Evolutionary conservation across 2,113 vertebrate genomes (phyloP), one percentile per base, ranked within the genome.

Genomic region (Catharus fuscescens): DNA sequence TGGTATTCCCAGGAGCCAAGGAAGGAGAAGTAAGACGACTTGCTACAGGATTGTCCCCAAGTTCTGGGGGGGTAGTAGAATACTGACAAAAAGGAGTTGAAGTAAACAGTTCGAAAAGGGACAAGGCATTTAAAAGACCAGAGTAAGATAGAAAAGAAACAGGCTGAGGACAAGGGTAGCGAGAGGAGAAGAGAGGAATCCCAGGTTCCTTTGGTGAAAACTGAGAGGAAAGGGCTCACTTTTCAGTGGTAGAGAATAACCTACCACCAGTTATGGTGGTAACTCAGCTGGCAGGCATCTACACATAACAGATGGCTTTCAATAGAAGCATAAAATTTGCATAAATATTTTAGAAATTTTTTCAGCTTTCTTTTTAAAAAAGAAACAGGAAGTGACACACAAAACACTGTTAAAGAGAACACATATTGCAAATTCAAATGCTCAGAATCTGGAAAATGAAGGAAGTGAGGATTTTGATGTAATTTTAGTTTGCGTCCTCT

Each of bases 331-430:
- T 42, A 61, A 86, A 65, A 86, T 80, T 80, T 76, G 70, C 59
- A 86, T 69, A 18, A 86, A 36, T 53, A 69, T 73, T 83, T 7
- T 32, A 72, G 19, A 10, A 8, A 34, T 47, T 88, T 90, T 82
- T 91, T 54, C 67, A 86, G 62, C 78, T 93, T 88, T 88, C 59
- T 76, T 77, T 93, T 89, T 40, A 26, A 73, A 86, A 85, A 90
- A 48, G 54, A 83, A 80, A 69, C n/a, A 77, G 80, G 76, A 95
- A 80, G 17, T 70, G 60, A 86, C 45, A 93, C 83, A 80, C 3
- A 88, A 88, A 95, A 90, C 56, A 76, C 28, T 61, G 18, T 71
- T 74, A 57, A 73, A 52, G 57, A 79, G 79, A 86, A 52, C 4
- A 40, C 8, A 59, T 11, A 50, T 84, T 56, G 26, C 29, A 52